Evolutionary conservation across 1,140 invertebrate genomes (phyloP).

Genomic region (Eciton burchellii): DNA sequence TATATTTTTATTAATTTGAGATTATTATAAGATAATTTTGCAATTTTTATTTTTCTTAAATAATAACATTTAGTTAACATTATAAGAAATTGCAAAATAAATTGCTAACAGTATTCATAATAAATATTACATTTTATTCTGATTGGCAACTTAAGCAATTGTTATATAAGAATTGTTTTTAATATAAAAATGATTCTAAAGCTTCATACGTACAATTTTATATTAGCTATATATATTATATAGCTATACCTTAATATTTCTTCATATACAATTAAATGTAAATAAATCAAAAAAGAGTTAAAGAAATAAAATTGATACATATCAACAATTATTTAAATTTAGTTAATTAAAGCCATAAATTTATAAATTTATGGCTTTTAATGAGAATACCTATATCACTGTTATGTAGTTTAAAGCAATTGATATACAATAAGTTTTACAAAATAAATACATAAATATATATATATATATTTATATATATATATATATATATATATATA

Average conservation of each 20-base stretch:
- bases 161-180: slow-evolving; percentile 10
- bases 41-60: background rate
- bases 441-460: no score
- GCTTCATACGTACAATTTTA: background rate
- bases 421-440: no score
- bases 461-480: background rate
- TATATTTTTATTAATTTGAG: background rate
- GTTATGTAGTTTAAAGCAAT: slow-evolving; percentile 13
- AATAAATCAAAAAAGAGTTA: no score
- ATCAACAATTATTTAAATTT: background rate
- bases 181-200: slow-evolving; percentile 9
- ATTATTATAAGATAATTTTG: background rate
- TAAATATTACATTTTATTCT: slow-evolving; percentile 11
- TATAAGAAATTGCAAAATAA: slow-evolving; percentile 2
- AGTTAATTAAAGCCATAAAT: slow-evolving; percentile 20
- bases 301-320: slow-evolving; percentile 24
- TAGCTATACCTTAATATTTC: no score
- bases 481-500: background rate
- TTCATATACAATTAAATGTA: no score
- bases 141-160: background rate
- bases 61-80: background rate
- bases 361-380: background rate
- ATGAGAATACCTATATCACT: slow-evolving; percentile 6
- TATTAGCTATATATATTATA: slow-evolving; percentile 25
- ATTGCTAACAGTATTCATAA: background rate